A percentile compares a stretch with the other conserved stretches of the same genome.
Evolutionary conservation across 1,140 invertebrate species (phyloP).

Genomic region (Heliconius himera): DNA sequence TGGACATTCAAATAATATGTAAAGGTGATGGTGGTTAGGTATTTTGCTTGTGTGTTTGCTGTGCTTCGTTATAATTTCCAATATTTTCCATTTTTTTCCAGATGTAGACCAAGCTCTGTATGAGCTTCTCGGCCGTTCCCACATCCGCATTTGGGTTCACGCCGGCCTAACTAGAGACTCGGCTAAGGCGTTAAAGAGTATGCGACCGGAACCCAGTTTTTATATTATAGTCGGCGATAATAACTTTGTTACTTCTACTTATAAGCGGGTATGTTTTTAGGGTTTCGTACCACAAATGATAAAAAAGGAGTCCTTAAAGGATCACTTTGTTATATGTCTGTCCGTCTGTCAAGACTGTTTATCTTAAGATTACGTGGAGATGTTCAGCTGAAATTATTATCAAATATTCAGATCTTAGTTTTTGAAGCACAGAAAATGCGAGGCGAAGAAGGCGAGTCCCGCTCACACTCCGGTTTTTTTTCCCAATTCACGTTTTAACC

Average conservation of each 20-base stretch:
- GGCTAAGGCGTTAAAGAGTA: constrained; percentile 77
- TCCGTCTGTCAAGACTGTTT: too few species aligned
- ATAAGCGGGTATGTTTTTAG: constrained; percentile 59
- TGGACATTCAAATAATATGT: background rate
- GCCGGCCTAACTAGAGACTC: constrained; percentile 81
- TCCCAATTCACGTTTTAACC: too few species aligned
- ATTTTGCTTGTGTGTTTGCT: background rate
- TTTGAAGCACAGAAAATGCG: too few species aligned
- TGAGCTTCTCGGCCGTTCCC: constrained; percentile 83
- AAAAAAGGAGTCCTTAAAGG: too few species aligned
- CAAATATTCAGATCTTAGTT: too few species aligned
- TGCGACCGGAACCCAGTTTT: constrained; percentile 86
- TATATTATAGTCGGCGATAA: constrained; percentile 76
- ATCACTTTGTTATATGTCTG: too few species aligned
- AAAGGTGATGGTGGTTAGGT: background rate
- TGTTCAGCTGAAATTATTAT: too few species aligned
- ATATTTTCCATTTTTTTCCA: constrained; percentile 51
- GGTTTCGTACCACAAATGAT: too few species aligned
- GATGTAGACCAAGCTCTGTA: constrained; percentile 85
- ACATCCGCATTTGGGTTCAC: constrained; percentile 84
- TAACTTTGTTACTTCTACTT: constrained; percentile 68
- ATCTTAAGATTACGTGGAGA: too few species aligned
- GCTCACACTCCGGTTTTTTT: too few species aligned
- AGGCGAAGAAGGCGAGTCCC: too few species aligned
- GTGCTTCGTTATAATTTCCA: background rate